phyloP scores from a whole-genome alignment of 2,113 vertebrate species.

The Choloepus hoffmanni region DNA sequence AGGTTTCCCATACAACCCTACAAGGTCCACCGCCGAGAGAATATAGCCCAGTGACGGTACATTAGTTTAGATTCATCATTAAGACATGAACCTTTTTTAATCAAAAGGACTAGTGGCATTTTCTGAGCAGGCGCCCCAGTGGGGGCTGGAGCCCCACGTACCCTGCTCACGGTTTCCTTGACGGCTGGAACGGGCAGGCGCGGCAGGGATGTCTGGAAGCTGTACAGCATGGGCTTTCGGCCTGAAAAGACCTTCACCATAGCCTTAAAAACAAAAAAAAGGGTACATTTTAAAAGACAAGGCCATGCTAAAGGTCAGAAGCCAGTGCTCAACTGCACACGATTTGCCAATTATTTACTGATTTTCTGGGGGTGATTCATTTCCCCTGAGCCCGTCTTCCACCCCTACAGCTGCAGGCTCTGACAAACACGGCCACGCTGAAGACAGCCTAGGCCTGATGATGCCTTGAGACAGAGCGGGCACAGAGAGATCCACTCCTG shows the following conservation, averaged over 20 bases:
- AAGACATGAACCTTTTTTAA: rapidly evolving
- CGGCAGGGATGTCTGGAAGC: constrained; percentile 96
- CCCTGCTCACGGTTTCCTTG: constrained; percentile 93
- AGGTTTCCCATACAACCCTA: rapidly evolving
- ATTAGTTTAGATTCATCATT: rapidly evolving
- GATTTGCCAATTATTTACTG: rapidly evolving
- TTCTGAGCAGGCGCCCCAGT: rapidly evolving
- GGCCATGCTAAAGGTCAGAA: rapidly evolving
- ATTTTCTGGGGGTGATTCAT: rapidly evolving
- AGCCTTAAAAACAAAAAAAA: constrained; percentile 81
- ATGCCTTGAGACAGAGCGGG: rapidly evolving
- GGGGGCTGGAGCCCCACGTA: constrained; percentile 71
- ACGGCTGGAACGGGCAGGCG: constrained; percentile 93
- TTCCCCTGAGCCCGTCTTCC: rapidly evolving
- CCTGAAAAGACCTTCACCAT: constrained; percentile 97
- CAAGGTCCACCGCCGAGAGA: too few relatives aligned
- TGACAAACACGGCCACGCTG: background rate
- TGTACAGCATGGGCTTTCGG: constrained; percentile 96
- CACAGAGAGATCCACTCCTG: too few relatives aligned
- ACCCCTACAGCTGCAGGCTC: rapidly evolving
- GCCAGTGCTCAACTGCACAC: rapidly evolving
- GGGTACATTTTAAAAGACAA: background rate
- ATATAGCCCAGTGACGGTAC: rapidly evolving
- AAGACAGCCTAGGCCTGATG: too few relatives aligned
- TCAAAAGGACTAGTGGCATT: rapidly evolving